phyloP scores from a whole-genome alignment of 2,888 invertebrate genomes.

The Oscheius sp. region DNA sequence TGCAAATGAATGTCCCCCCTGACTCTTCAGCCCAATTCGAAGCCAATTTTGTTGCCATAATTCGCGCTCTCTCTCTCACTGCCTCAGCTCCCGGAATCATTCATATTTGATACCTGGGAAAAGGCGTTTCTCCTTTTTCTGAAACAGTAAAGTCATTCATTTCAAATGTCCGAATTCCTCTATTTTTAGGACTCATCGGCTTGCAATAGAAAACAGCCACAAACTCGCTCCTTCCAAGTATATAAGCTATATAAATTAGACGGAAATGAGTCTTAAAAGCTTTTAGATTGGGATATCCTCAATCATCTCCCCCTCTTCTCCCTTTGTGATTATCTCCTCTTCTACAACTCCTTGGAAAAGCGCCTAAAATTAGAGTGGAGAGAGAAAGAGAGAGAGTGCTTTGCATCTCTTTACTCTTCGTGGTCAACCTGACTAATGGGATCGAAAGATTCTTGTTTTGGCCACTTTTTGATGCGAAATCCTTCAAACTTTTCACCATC shows the following conservation, averaged over 20 bases:
- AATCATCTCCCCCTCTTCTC: no score
- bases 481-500: no score
- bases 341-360: no score
- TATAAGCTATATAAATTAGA: background rate
- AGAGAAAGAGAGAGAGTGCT: no score
- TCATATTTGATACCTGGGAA: slow-evolving; percentile 6
- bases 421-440: no score
- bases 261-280: background rate
- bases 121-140: background rate
- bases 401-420: no score
- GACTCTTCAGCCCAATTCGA: background rate
- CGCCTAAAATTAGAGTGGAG: no score
- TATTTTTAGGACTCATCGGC: background rate
- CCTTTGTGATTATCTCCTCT: no score
- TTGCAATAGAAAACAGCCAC: background rate
- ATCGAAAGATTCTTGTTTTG: no score
- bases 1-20: background rate
- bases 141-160: background rate
- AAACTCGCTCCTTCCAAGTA: background rate
- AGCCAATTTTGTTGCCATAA: background rate
- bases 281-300: background rate
- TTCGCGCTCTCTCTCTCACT: background rate
- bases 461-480: no score
- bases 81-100: background rate
- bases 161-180: background rate